Evolutionary conservation across 2,888 invertebrate species (phyloP), one percentile per base, ranked within the genome.

Genomic region (Drosophila tripunctata): DNA sequence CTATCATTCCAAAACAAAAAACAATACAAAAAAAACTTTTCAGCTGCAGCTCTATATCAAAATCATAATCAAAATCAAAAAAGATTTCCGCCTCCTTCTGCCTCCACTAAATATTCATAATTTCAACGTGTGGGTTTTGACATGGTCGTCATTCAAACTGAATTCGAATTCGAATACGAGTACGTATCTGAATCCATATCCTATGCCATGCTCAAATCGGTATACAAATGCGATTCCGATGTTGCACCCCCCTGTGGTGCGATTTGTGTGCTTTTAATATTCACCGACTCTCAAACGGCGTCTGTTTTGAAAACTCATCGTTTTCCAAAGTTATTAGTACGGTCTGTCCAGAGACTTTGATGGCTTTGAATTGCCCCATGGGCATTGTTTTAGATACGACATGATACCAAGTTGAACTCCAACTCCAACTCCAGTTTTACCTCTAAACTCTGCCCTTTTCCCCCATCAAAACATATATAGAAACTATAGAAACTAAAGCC

Each of bases 241-340:
- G 68, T 67, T 71, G 75, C 71, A 77, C 75, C 78, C 81, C 84
- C 84, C 81, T 81, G 67, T 71, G 78, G 84, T 51, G 84, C 74
- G 79, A 73, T 81, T 77, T 76, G 85, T 84, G 82, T 81, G 84
- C 82, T 81, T 82, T 83, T 82, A 79, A 83, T 82, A 84, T 82
- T 77, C 85, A 84, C 84, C 81, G 84, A 66, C 75, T 66, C 58
- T 55, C 40, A 22, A 48, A 36, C 35, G 41, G 30, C 31, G 14
- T 68, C 62, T 66, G 68, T 81, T 81, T 84, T 82, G 77, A 43
- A 85, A 85, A 83, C 83, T 83, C 83, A 85, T 83, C 83, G 82
- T 85, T 85, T 83, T 84, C 78, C 67, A 70, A 75, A 65, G 75
- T 68, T 83, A 79, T 82, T 78, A 82, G 79, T 75, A 66, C 66